Evolutionary conservation across 2,113 vertebrate genomes (phyloP).

Genomic region (Sorex fumeus): DNA sequence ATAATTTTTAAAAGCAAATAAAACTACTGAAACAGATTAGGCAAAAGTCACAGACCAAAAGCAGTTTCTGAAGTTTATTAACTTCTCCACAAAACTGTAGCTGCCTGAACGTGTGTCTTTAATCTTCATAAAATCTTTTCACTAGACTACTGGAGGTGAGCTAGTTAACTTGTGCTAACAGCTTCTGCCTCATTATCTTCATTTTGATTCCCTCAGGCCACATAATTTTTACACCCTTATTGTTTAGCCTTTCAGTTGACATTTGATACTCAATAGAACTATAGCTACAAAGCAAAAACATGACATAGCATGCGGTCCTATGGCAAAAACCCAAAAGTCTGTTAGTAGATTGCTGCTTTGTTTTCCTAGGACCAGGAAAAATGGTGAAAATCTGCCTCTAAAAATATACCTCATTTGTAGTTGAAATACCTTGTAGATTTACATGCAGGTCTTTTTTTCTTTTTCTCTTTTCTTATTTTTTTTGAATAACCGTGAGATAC

Average conservation of each 20-base stretch:
- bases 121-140: slow-evolving; percentile 13
- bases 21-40: neutral
- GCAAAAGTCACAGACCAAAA: slow-evolving; percentile 35
- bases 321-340: neutral
- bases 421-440: neutral
- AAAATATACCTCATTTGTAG: neutral
- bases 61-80: slow-evolving; percentile 1
- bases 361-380: neutral
- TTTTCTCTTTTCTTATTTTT: too few relatives aligned
- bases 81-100: slow-evolving; percentile 27
- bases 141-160: neutral
- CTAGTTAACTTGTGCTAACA: neutral
- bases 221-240: too few relatives aligned
- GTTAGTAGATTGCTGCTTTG: neutral
- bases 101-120: slow-evolving; percentile 1
- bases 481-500: too few relatives aligned
- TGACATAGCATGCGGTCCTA: neutral
- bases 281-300: neutral
- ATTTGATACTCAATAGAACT: neutral
- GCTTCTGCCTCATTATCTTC: neutral
- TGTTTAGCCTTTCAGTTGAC: neutral
- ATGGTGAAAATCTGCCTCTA: neutral
- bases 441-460: neutral
- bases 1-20: neutral
- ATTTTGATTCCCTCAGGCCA: neutral